Percentiles rank a stretch among this genome's conserved stretches.
phyloP scores from a whole-genome alignment of 2,888 invertebrate species.

The Leucozona laternaria region DNA sequence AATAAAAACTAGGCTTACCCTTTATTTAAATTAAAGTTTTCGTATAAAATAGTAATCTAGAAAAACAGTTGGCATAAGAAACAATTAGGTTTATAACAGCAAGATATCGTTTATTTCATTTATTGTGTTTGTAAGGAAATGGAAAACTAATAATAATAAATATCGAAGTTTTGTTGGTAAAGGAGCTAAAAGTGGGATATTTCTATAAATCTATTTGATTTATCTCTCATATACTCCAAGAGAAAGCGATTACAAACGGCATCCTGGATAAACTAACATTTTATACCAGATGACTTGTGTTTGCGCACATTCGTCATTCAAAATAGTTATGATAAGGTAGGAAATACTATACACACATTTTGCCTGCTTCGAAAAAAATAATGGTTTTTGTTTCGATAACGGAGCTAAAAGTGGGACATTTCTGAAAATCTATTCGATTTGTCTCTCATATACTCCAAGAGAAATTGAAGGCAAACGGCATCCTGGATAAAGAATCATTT shows the following conservation, averaged over 20 bases:
- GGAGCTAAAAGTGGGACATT: conserved; percentile 72
- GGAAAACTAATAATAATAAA: too few species aligned
- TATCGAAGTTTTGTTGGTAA: too few species aligned
- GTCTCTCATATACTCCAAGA: conserved; percentile 73
- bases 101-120: too few species aligned
- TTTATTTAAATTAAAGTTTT: too few species aligned
- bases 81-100: too few species aligned
- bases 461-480: conserved; percentile 65
- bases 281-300: conserved; percentile 38
- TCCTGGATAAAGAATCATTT: conserved; percentile 53
- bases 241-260: conserved; percentile 65
- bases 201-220: conserved; percentile 39
- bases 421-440: conserved; percentile 36
- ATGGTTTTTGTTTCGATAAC: background rate
- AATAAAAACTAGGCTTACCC: too few species aligned
- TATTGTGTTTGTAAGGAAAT: too few species aligned
- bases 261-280: conserved; percentile 58
- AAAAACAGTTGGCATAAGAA: too few species aligned
- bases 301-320: conserved; percentile 10
- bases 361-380: too few species aligned
- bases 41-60: too few species aligned
- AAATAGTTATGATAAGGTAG: too few species aligned
- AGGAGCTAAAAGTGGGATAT: conserved; percentile 70
- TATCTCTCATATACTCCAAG: conserved; percentile 73
- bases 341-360: too few species aligned